These are phyloP conservation scores for Potamarius usumacintae DNA, from an alignment of 2,113 vertebrate genomes.

Conservation along the genomic window DNA sequence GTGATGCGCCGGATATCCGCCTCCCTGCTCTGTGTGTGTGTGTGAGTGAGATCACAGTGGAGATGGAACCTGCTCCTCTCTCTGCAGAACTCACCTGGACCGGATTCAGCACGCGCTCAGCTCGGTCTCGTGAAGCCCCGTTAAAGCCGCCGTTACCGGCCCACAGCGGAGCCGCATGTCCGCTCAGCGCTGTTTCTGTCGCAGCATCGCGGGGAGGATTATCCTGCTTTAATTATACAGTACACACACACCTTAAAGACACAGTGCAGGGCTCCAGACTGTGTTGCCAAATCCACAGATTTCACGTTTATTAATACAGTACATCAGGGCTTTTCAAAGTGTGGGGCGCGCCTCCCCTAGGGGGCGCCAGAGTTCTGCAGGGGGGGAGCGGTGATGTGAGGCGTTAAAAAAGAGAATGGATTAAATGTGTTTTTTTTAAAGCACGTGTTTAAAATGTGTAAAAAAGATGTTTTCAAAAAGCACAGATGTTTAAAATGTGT, in stretches of 20 bases:
- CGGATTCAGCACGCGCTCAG: slow-evolving; percentile 10
- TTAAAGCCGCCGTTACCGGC: not conserved
- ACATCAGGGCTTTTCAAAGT: not conserved
- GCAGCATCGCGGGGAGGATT: not conserved
- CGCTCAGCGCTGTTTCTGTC: not conserved
- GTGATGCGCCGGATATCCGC: slow-evolving; percentile 9
- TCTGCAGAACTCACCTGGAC: not conserved
- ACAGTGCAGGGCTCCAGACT: not conserved
- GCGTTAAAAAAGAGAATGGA: too few relatives aligned
- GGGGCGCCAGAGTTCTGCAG: too few relatives aligned
- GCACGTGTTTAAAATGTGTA: too few relatives aligned
- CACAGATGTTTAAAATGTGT: too few relatives aligned
- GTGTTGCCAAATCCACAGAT: slow-evolving; percentile 4
- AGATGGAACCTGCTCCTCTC: not conserved
- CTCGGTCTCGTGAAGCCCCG: not conserved
- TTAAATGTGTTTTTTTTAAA: too few relatives aligned
- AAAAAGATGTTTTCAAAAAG: too few relatives aligned
- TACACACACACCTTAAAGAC: slow-evolving; percentile 5
- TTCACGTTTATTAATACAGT: not conserved
- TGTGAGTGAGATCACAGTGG: not conserved
- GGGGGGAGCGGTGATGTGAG: too few relatives aligned
- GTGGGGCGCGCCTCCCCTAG: too few relatives aligned
- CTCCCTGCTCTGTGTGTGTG: not conserved
- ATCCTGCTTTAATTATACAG: not conserved
- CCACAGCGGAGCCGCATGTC: not conserved